These are phyloP conservation scores for Leucoma salicis DNA, from an alignment of 2,888 invertebrate genomes.

Conservation along the genomic window DNA sequence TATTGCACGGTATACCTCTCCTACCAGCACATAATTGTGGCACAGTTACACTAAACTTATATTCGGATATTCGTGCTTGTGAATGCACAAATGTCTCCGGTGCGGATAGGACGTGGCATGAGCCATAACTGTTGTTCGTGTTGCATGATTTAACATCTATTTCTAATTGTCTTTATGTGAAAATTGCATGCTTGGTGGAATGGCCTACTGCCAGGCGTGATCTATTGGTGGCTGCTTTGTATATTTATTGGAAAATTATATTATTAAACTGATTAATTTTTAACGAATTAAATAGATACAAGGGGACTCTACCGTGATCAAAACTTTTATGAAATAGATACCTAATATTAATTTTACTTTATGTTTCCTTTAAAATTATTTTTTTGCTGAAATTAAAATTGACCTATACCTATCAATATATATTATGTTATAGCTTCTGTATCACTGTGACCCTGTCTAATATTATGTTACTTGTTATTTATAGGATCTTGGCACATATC, in stretches of 20 bases:
- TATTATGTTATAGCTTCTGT: constrained; percentile 30
- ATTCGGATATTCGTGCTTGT: constrained; percentile 74
- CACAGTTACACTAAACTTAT: constrained; percentile 68
- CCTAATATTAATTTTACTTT: too few relatives aligned
- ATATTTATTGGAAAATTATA: constrained; percentile 53
- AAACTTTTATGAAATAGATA: too few relatives aligned
- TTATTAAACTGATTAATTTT: constrained; percentile 32
- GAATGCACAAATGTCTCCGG: constrained; percentile 71
- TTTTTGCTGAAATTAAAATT: too few relatives aligned
- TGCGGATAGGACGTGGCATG: constrained; percentile 70
- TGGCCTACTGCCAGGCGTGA: constrained; percentile 71
- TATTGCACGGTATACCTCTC: constrained; percentile 76
- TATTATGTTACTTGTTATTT: constrained; percentile 27
- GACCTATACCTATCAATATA: constrained; percentile 13
- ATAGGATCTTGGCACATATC: constrained; percentile 46
- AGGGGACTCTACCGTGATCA: constrained; percentile 21
- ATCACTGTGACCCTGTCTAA: constrained; percentile 49
- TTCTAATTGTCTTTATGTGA: constrained; percentile 66
- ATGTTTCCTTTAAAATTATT: too few relatives aligned
- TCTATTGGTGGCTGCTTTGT: constrained; percentile 70
- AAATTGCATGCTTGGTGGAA: constrained; percentile 78
- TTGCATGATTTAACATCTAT: constrained; percentile 74
- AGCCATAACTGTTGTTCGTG: constrained; percentile 79
- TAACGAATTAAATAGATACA: constrained; percentile 18
- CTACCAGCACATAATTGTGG: constrained; percentile 74